A percentile compares a stretch with the other conserved stretches of the same genome.
phyloP scores from a whole-genome alignment of 1,140 invertebrate genomes.

The Oncopeltus fasciatus region DNA sequence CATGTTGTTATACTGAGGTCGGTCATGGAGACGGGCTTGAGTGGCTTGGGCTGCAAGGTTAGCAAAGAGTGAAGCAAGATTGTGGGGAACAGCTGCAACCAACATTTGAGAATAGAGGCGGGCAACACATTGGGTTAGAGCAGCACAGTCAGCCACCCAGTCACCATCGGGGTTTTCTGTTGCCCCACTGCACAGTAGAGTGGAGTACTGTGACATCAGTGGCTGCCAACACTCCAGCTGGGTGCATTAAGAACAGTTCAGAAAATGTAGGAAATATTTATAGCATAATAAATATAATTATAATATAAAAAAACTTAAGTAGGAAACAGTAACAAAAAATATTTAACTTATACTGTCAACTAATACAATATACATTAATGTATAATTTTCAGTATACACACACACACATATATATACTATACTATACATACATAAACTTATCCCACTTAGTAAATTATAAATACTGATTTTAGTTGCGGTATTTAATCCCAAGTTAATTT shows the following conservation, averaged over 20 bases:
- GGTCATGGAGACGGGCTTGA: slow-evolving; percentile 20
- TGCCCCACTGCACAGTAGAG: slow-evolving; percentile 16
- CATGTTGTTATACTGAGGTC: slow-evolving; percentile 28
- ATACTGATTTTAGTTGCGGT: too few relatives aligned
- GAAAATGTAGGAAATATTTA: too few relatives aligned
- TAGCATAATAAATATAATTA: too few relatives aligned
- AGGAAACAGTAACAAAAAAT: not conserved
- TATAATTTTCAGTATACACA: too few relatives aligned
- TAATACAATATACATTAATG: too few relatives aligned
- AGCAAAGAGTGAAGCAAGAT: slow-evolving; percentile 21
- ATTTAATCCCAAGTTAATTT: too few relatives aligned
- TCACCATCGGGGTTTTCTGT: slow-evolving; percentile 20
- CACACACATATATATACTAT: too few relatives aligned
- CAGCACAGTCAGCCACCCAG: slow-evolving; percentile 43
- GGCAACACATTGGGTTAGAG: slow-evolving; percentile 44
- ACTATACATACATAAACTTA: too few relatives aligned
- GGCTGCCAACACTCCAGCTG: slow-evolving; percentile 35
- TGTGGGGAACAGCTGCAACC: slow-evolving; percentile 20
- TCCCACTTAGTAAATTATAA: too few relatives aligned
- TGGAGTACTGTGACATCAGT: slow-evolving; percentile 25
- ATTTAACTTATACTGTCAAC: too few relatives aligned
- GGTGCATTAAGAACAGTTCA: too few relatives aligned
- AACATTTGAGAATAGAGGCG: slow-evolving; percentile 38
- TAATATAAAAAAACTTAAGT: not conserved
- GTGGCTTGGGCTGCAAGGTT: slow-evolving; percentile 22